Evolutionary conservation across 2,888 invertebrate genomes (phyloP).

Genomic region (Leptarthrus brevirostris): DNA sequence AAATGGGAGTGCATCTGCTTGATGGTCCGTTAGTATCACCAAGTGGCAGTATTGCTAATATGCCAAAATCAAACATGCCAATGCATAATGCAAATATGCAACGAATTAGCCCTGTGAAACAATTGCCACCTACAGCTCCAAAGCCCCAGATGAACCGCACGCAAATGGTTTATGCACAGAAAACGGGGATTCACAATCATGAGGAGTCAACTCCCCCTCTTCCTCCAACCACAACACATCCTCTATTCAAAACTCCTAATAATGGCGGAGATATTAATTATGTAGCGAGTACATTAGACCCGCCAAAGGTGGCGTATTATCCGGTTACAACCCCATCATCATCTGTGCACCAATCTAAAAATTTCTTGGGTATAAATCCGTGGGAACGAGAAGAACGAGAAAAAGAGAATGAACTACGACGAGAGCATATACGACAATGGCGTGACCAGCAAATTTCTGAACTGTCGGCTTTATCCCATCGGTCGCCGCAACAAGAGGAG

Average conservation of each 20-base stretch:
- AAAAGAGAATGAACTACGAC: constrained; percentile 78
- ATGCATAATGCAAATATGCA: constrained; percentile 58
- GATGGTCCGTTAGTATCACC: constrained; percentile 32
- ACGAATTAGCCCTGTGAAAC: constrained; percentile 67
- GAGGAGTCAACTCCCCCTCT: constrained; percentile 70
- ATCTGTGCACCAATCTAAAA: constrained; percentile 56
- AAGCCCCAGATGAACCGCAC: constrained; percentile 68
- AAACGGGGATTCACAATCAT: constrained; percentile 46
- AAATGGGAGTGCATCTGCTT: constrained; percentile 52
- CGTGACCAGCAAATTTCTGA: constrained; percentile 90
- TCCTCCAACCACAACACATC: constrained; percentile 78
- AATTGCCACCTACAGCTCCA: constrained; percentile 71
- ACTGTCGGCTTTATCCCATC: constrained; percentile 75
- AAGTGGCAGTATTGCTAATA: neutral
- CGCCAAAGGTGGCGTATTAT: constrained; percentile 80
- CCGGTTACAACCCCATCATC: constrained; percentile 63
- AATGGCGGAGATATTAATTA: constrained; percentile 67
- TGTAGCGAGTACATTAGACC: constrained; percentile 79
- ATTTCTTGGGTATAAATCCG: constrained; percentile 74
- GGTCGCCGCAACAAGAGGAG: constrained; percentile 86
- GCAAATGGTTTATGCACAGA: constrained; percentile 56
- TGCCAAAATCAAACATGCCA: constrained; percentile 53
- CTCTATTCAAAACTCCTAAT: constrained; percentile 70
- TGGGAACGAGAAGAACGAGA: constrained; percentile 96
- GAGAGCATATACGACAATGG: constrained; percentile 81